phyloP scores from a whole-genome alignment of 2,888 invertebrate genomes.

The Didymodactylos carnosus region DNA sequence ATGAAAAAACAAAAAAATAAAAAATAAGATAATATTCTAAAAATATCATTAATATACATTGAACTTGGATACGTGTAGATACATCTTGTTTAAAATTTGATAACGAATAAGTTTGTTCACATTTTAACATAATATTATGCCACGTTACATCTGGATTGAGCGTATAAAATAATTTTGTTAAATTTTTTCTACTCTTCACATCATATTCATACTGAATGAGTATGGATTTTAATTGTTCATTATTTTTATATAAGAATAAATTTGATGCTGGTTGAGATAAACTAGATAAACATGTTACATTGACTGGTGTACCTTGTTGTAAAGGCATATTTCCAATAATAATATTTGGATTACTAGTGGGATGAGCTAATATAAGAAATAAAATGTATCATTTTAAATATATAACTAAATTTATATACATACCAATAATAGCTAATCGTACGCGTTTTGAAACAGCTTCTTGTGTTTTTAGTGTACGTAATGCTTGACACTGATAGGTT shows the following conservation, averaged over 20 bases:
- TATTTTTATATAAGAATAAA: background rate
- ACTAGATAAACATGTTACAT: background rate
- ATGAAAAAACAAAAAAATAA: background rate
- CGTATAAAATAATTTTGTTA: background rate
- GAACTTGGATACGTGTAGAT: background rate
- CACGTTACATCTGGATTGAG: background rate
- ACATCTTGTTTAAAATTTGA: background rate
- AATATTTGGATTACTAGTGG: background rate
- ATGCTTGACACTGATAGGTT: background rate
- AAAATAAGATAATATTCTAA: too few relatives aligned
- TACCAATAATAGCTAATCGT: background rate
- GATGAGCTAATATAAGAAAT: background rate
- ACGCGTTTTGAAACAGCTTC: background rate
- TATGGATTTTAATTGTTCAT: background rate
- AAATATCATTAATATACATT: background rate
- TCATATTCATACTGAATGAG: background rate
- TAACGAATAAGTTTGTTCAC: background rate
- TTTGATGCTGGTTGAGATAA: background rate
- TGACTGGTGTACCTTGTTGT: background rate
- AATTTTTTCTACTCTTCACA: background rate
- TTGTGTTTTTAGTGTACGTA: background rate
- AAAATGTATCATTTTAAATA: background rate
- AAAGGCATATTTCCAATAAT: background rate
- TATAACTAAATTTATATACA: background rate
- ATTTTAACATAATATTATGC: background rate